These are phyloP conservation scores for Cherax destructor DNA, from an alignment of 1,140 invertebrate genomes.

Conservation along the genomic window DNA sequence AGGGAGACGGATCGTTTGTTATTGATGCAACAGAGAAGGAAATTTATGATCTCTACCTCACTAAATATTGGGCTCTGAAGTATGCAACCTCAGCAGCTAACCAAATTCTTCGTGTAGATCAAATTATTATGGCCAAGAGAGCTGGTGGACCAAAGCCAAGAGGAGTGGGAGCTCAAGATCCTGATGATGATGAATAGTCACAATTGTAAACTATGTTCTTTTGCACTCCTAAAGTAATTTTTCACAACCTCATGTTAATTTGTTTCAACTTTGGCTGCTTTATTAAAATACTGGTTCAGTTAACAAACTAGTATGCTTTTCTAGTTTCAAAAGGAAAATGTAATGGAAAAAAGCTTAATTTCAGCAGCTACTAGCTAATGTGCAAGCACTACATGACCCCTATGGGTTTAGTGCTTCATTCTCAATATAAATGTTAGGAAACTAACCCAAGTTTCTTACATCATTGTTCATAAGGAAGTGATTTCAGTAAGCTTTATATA, in stretches of 20 bases:
- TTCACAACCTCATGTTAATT: not conserved
- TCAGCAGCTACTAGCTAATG: not conserved
- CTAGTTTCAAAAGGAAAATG: not conserved
- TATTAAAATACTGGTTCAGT: not conserved
- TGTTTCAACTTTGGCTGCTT: not conserved
- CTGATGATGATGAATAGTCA: slow-evolving; percentile 84
- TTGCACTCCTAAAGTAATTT: not conserved
- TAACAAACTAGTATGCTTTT: not conserved
- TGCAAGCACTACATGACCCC: not conserved
- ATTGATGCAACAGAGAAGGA: slow-evolving; percentile 85
- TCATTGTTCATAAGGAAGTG: not conserved
- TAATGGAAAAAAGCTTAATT: not conserved
- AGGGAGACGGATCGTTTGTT: slow-evolving; percentile 79
- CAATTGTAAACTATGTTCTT: not conserved
- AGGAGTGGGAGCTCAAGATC: slow-evolving; percentile 79
- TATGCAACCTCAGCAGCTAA: slow-evolving; percentile 95
- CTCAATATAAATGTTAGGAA: not conserved
- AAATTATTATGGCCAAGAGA: slow-evolving; percentile 98
- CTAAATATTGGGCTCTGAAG: slow-evolving; percentile 95
- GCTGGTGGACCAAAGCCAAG: slow-evolving; percentile 95
- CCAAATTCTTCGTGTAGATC: slow-evolving; percentile 96
- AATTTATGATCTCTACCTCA: slow-evolving; percentile 89
- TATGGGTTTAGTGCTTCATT: too few species aligned
- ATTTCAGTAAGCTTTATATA: not conserved
- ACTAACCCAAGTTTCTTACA: not conserved